Conservation (phyloP, 2,888 invertebrate species). For the Eupithecia exiguata region DNA sequence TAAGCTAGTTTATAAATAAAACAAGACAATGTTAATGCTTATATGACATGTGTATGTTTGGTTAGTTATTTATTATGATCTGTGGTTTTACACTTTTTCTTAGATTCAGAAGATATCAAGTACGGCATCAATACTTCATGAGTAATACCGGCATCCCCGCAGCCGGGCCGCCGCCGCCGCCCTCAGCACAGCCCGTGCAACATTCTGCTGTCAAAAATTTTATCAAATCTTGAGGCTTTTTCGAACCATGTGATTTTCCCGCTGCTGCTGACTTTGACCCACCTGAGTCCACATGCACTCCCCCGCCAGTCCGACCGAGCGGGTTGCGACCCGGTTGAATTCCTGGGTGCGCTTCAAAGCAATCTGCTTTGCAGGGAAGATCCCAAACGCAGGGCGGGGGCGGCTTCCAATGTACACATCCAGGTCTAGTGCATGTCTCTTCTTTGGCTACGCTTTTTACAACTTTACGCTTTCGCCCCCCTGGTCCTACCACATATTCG, state of each 20-base stretch:
- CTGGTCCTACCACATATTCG: conserved; percentile 50
- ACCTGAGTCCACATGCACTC: conserved; percentile 38
- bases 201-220: conserved; percentile 63
- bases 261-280: conserved; percentile 11
- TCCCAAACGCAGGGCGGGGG: conserved; percentile 76
- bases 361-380: conserved; percentile 75
- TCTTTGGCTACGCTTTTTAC: conserved; percentile 52
- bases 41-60: background rate
- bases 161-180: conserved; percentile 57
- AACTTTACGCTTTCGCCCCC: conserved; percentile 54
- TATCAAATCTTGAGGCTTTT: conserved; percentile 49
- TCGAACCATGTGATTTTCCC: conserved; percentile 19
- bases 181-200: conserved; percentile 72
- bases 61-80: background rate
- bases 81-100: conserved; percentile 8
- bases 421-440: conserved; percentile 67
- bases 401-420: conserved; percentile 73
- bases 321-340: conserved; percentile 66
- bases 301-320: conserved; percentile 47
- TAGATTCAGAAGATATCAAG: conserved; percentile 36
- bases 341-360: conserved; percentile 67
- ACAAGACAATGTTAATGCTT: too few relatives aligned
- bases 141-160: conserved; percentile 69
- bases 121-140: conserved; percentile 72
- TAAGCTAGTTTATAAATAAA: too few relatives aligned